Evolutionary conservation across 2,888 invertebrate species (phyloP).

Genomic region (Meganola albula): DNA sequence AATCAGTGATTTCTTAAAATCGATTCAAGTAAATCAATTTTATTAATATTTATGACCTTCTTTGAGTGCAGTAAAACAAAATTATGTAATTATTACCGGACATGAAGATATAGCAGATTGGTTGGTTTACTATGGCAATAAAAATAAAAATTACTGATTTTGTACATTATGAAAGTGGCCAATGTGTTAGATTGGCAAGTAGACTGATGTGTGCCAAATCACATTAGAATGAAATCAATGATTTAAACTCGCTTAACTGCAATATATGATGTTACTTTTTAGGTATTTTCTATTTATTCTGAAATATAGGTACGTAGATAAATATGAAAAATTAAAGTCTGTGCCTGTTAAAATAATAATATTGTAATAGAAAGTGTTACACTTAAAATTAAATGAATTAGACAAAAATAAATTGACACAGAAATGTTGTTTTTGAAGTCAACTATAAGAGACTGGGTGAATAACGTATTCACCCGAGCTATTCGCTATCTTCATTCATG

Average conservation of each 20-base stretch:
- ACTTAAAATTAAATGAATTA: background rate
- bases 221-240: background rate
- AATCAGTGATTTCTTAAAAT: background rate
- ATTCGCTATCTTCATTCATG: slow-evolving; percentile 3
- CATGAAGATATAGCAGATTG: background rate
- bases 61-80: background rate
- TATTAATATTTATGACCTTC: background rate
- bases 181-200: background rate
- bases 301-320: background rate
- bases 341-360: background rate
- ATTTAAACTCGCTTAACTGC: background rate
- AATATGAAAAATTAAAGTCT: background rate
- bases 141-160: background rate
- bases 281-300: background rate
- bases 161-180: background rate
- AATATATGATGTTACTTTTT: background rate
- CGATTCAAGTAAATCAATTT: background rate
- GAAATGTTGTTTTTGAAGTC: background rate
- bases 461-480: background rate
- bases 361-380: background rate
- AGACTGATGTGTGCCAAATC: background rate
- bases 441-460: background rate
- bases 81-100: background rate
- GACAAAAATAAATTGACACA: background rate
- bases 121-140: background rate